These are phyloP conservation scores for Acanthacorydalis orientalis DNA, from an alignment of 2,888 invertebrate genomes.

Conservation along the genomic window DNA sequence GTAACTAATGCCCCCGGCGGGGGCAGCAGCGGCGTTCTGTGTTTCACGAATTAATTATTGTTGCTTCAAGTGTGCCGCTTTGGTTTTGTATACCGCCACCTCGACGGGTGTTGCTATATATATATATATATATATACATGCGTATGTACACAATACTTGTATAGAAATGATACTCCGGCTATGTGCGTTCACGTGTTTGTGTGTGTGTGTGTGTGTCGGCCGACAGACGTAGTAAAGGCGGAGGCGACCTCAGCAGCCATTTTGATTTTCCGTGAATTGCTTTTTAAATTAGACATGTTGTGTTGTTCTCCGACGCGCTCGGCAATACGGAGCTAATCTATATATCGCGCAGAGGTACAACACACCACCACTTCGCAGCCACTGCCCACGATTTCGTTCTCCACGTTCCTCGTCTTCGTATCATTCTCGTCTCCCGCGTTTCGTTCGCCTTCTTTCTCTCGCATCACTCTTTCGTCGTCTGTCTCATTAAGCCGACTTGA, in stretches of 20 bases:
- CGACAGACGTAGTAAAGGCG: neutral
- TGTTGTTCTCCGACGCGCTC: no score
- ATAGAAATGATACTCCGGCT: no score
- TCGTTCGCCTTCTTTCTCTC: no score
- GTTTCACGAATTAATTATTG: constrained; percentile 26
- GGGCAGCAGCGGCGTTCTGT: constrained; percentile 16
- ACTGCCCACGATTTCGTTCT: no score
- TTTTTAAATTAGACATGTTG: constrained; percentile 16
- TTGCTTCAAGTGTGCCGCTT: constrained; percentile 14
- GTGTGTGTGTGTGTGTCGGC: neutral
- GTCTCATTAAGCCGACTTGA: no score
- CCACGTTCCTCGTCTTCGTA: no score
- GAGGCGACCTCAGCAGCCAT: constrained; percentile 16
- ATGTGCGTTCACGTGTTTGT: neutral
- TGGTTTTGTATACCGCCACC: constrained; percentile 18
- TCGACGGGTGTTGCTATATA: no score
- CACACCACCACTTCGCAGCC: no score
- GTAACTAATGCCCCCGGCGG: neutral
- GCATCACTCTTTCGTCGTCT: no score
- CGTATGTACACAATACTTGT: no score
- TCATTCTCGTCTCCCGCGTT: no score
- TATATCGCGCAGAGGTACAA: neutral
- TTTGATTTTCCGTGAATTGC: constrained; percentile 25
- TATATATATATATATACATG: no score
- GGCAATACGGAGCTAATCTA: neutral